Base-by-base conservation (phyloP, 2,797 vertebrate genomes). In the Rhinophrynus dorsalis region DNA sequence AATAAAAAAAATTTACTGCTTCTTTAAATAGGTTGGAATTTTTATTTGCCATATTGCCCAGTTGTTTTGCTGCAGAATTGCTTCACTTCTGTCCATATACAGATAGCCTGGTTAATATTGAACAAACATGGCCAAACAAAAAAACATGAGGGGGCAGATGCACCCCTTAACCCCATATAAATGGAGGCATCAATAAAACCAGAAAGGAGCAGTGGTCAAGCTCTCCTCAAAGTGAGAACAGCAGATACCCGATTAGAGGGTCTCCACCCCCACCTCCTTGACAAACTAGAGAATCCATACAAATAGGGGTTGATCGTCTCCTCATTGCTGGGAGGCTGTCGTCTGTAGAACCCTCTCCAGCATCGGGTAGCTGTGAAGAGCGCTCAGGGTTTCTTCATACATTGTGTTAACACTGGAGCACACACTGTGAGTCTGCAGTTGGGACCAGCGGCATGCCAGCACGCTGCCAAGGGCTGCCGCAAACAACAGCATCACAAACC, bases 291-390 rank as follows among this genome's bases (percentile, higher is more conserved):
- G 4, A 23, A 2, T 54, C 29, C 15, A 7, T 15, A 30, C 6
- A 33, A 54, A 35, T 37, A 37, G 35, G 35, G 9, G 27, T 60
- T 33, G 33, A 9, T 33, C 13, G 66, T 82, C 21, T 78, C 70
- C 71, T 88, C 82, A 90, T 84, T 85, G 89, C 84, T 58, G 80
- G 0, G 94, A 94, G 73, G 94, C 86, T 1, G 48, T 20, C 62
- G 91, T 88, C 52, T 92, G 91, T 70, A 95, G 71, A 76, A 97
- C 84, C 35, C 92, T 91, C 67, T 85, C 84, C 77, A 92, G 83
- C 6, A 80, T 85, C 78, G 93, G 90, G 59, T 94, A 93, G 80
- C 89, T 83, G 45, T 79, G 84, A 77, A 93, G 90, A 80, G 93
- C 92, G 17, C 84, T 86, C 1, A 96, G 38, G 0, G 90, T 76